Percentiles rank a stretch among this genome's conserved stretches.
phyloP scores from a whole-genome alignment of 2,797 vertebrate genomes.

The Tangara arthus region DNA sequence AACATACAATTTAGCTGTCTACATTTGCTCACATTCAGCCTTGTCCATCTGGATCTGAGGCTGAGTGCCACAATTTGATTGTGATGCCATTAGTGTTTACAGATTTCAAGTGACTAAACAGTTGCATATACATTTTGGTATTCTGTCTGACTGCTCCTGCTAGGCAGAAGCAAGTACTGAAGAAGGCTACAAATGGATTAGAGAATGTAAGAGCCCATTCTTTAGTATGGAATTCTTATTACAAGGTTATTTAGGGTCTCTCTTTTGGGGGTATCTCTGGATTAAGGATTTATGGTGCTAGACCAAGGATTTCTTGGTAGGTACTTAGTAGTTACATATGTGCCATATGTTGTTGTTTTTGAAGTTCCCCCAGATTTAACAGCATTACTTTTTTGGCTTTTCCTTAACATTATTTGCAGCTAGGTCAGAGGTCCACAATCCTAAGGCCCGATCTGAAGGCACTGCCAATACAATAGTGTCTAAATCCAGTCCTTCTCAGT shows the following conservation, averaged over 20 bases:
- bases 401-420: background rate
- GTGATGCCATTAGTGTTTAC: background rate
- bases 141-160: background rate
- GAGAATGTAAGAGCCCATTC: background rate
- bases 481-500: background rate
- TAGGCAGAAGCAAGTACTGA: background rate
- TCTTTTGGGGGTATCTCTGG: background rate
- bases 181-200: background rate
- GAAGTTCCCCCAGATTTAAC: conserved; percentile 7
- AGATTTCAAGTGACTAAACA: background rate
- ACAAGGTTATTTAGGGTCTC: conserved; percentile 34
- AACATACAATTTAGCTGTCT: background rate
- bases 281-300: conserved; percentile 16
- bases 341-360: conserved; percentile 48
- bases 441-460: background rate
- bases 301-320: conserved; percentile 31
- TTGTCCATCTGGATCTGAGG: background rate
- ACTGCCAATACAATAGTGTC: background rate
- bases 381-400: background rate
- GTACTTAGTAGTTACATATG: background rate
- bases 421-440: background rate
- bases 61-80: background rate
- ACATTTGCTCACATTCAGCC: background rate
- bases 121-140: background rate
- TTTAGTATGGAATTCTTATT: background rate